phyloP scores from a whole-genome alignment of 2,113 vertebrate species.

The Choloepus hoffmanni region DNA sequence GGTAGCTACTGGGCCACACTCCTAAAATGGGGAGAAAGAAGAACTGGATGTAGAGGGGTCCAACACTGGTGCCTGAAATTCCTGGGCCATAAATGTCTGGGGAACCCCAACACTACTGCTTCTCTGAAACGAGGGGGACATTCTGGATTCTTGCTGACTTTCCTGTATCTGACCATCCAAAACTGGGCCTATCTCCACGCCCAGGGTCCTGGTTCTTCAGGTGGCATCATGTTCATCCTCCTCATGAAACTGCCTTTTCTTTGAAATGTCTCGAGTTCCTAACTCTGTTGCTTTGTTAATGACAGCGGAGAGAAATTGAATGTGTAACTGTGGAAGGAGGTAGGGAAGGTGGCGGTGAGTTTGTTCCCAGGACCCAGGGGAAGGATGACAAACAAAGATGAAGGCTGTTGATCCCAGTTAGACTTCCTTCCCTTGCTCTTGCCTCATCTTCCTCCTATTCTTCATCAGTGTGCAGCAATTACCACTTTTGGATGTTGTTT shows the following conservation, averaged over 20 bases:
- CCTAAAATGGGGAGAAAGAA: not conserved
- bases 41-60: not conserved
- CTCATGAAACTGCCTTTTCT: conserved; percentile 85
- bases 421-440: conserved; percentile 8
- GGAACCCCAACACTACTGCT: not conserved
- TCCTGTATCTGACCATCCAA: not conserved
- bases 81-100: not conserved
- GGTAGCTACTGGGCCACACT: not conserved
- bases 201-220: not conserved
- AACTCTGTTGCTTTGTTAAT: not conserved
- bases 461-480: conserved; percentile 85
- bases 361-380: conserved; percentile 69
- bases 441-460: not conserved
- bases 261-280: conserved; percentile 79
- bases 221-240: conserved; percentile 87
- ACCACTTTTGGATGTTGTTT: conserved; percentile 83
- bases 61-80: not conserved
- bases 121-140: not conserved
- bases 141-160: not conserved
- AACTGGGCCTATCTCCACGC: not conserved
- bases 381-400: not conserved
- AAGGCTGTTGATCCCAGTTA: not conserved
- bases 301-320: not conserved
- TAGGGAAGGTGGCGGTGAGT: not conserved
- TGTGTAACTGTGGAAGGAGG: not conserved